Base-by-base conservation (phyloP, 64 coral and sea anemone genomes). In the Exaiptasia diaphana region DNA sequence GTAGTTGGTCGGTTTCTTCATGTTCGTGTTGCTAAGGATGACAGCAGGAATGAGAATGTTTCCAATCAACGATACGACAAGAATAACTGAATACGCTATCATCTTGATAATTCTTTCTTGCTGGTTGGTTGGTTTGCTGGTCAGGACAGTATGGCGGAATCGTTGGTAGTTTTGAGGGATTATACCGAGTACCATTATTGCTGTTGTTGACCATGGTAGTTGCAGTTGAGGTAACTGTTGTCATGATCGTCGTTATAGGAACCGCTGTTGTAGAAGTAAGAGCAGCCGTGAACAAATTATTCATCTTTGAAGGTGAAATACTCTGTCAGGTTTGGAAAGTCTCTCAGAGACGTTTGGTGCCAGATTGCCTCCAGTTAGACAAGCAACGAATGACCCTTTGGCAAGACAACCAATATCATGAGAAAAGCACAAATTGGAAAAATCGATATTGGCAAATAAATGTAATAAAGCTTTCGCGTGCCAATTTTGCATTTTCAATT, bases 1-100 rank as follows among this genome's bases (percentile, higher is more conserved):
- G n/a, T 77, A 53, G 48, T 87, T 87, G 13, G 84, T 87, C 15
- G 84, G 38, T 27, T 41, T 77, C 30, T 53, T 78, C 84, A 87
- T 87, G 20, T 78, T 87, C 34, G 67, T 37, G 57, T 87, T 75
- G 23, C 59, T 22, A 22, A 50, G 75, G 34, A 87, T 64, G 0
- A 87, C 84, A 33, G 64, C 55, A 36, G 69, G 41, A 30, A 87
- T 78, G 20, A 87, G 64, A 13, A 64, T 43, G 59, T 87, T 87
- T 28, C 84, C 84, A 37, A 87, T 24, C 17, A 87, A 40, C 7
- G 72, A 76, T 23, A 78, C 30, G 0, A 76, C 58, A 9, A 87
- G 58, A 4, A 87, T 18, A 1, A 87, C 15, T 20, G 39, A 64
- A 50, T 87, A 87, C 8, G 58, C 61, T 35, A 35, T 65, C 38